phyloP scores from a whole-genome alignment of 2,113 vertebrate species.

The Ammodramus savannarum region DNA sequence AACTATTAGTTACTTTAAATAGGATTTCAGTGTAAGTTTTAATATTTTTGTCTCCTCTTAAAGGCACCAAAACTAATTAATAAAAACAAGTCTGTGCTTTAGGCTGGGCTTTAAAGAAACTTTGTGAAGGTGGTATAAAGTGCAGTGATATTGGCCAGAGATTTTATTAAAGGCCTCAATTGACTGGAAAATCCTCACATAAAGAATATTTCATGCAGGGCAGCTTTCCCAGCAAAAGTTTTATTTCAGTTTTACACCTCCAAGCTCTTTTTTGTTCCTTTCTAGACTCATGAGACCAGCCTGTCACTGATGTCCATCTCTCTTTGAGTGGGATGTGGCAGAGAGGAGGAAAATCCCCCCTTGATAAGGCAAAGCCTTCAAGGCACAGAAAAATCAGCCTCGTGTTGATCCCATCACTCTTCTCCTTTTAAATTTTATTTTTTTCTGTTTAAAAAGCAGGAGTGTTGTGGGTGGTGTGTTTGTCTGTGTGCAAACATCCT shows the following conservation, averaged over 20 bases:
- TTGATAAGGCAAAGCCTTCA: background rate
- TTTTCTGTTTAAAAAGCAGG: fast-evolving
- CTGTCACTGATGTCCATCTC: background rate
- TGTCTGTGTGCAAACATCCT: background rate
- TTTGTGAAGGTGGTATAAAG: background rate
- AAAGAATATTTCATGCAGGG: background rate
- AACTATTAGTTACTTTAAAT: background rate
- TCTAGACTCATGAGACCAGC: background rate
- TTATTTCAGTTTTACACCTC: background rate
- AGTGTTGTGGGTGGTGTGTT: background rate
- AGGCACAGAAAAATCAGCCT: background rate
- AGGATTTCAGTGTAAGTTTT: background rate
- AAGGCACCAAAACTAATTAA: background rate
- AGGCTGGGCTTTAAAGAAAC: background rate
- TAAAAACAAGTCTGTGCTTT: background rate
- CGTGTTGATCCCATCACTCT: background rate
- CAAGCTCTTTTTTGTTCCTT: background rate
- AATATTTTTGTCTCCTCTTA: background rate
- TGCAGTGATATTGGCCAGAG: background rate
- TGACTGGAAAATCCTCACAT: fast-evolving
- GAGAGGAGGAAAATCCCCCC: background rate
- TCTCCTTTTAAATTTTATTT: background rate
- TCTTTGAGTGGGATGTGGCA: background rate
- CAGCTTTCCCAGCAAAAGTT: background rate
- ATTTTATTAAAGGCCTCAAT: background rate